Evolutionary conservation across 64 coral and sea anemone species (phyloP), one percentile per base, ranked within the genome.

Genomic region (Acropora tenuis): DNA sequence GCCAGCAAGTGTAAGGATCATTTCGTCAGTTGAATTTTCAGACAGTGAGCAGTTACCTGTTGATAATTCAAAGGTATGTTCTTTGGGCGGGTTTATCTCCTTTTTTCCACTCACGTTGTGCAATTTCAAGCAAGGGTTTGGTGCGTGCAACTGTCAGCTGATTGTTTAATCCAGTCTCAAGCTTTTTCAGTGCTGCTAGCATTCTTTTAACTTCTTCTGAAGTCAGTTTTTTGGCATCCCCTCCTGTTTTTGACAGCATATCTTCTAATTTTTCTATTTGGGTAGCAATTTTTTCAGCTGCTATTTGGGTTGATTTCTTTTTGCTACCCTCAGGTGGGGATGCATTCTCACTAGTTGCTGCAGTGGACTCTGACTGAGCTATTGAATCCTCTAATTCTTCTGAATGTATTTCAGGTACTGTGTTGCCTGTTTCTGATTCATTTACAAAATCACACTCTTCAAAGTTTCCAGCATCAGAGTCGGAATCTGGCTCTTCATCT

Each of bases 121-220:
- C 79, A 80, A 80, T 46, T 80, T 80, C 78, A 80, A 80, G 78
- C 30, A 55, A 53, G 78, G 78, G 53, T 50, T 50, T 80, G n/a
- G 9, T 50, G 43, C 78, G 78, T 49, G 78, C 47, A 80, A 55
- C 78, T 50, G 78, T 50, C 47, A 80, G n/a, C 78, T 48, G 41
- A 48, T 80, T 46, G n/a, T 80, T 80, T 48, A 19, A 46, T 80
- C 78, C 78, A 48, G 18, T 55, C 52, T 50, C 47, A 41, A 80
- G n/a, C 78, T 80, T 18, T 50, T 19, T 19, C 41, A 80, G 47
- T 48, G 52, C 47, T 49, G 47, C 47, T 55, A 10, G 47, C 78
- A 55, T 80, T n/a, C 17, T 82, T 60, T 82, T 82, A 40, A 82
- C 17, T 58, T 57, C 47, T 30, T 82, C 48, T 58, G 16, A n/a